phyloP scores from a whole-genome alignment of 30 jellyfish, hydroid and myxozoan species.

The Turritopsis rubra region DNA sequence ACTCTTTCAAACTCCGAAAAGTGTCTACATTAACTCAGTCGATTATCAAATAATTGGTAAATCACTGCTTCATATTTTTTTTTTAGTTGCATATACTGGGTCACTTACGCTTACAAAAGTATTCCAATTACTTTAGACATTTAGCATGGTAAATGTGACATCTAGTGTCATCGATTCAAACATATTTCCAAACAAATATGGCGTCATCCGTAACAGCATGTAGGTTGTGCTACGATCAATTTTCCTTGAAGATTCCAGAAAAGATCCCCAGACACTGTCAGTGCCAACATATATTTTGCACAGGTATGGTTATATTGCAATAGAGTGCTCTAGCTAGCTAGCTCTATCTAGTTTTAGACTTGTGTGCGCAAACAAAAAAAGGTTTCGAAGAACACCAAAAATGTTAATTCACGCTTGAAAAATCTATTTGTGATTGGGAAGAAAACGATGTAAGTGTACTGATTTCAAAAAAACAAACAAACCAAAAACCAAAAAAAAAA shows the following conservation, averaged over 20 bases:
- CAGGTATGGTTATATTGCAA: neutral
- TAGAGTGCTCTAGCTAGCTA: neutral
- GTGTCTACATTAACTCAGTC: neutral
- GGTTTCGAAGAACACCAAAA: too few species aligned
- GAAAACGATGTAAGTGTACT: too few species aligned
- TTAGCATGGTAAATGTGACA: slow-evolving; percentile 4
- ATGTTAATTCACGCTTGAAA: too few species aligned
- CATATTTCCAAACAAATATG: slow-evolving; percentile 11
- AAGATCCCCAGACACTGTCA: slow-evolving; percentile 37
- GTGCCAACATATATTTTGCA: slow-evolving; percentile 46
- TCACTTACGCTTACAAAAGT: neutral
- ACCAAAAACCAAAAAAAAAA: too few species aligned
- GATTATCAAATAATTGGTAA: neutral
- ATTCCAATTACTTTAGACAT: too few species aligned
- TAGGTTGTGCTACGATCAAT: slow-evolving; percentile 40
- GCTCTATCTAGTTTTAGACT: neutral
- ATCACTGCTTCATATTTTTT: neutral
- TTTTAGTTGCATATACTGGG: neutral
- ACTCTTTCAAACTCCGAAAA: neutral
- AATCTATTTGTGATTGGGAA: too few species aligned
- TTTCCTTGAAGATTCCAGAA: slow-evolving; percentile 29
- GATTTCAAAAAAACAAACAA: too few species aligned
- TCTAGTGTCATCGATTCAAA: neutral
- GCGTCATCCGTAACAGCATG: slow-evolving; percentile 28
- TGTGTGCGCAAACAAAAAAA: too few species aligned